Base-by-base conservation (phyloP, 2,113 vertebrate species). In the Carettochelys insculpta region DNA sequence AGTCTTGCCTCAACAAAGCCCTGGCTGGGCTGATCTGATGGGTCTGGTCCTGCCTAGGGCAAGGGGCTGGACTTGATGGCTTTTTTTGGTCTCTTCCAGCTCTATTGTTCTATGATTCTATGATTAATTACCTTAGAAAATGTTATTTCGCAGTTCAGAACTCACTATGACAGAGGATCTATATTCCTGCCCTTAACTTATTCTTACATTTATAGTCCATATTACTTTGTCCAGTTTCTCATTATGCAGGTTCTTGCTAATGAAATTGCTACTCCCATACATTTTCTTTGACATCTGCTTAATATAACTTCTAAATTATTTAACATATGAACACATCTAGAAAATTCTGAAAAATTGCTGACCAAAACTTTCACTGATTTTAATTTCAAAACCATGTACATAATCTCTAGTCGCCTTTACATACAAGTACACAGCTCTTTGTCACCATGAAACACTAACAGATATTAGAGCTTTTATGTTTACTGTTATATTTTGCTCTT, bases 61-160 rank as follows among this genome's bases (percentile, higher is more conserved):
- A n/a, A n/a, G n/a, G n/a, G n/a, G n/a, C n/a, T n/a, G n/a, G n/a
- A n/a, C n/a, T n/a, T n/a, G n/a, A n/a, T n/a, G n/a, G n/a, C n/a
- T n/a, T n/a, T n/a, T n/a, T n/a, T n/a, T n/a, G n/a, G n/a, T n/a
- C n/a, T n/a, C n/a, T n/a, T n/a, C n/a, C n/a, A n/a, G n/a, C n/a
- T n/a, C n/a, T n/a, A n/a, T n/a, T n/a, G n/a, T n/a, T n/a, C n/a
- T n/a, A n/a, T n/a, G n/a, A n/a, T n/a, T n/a, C n/a, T n/a, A n/a
- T n/a, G n/a, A n/a, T n/a, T n/a, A n/a, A 0, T 0, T 25, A 19
- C 27, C 17, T 52, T 25, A 38, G 0, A 3, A 6, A 11, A 90
- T 12, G 71, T 31, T 38, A 19, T 8, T 81, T 73, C 79, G n/a
- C 79, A 91, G 77, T 50, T 29, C 1, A 25, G 68, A 73, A 73